Conservation (phyloP, 2,888 invertebrate species). For the Diadromus collaris region DNA sequence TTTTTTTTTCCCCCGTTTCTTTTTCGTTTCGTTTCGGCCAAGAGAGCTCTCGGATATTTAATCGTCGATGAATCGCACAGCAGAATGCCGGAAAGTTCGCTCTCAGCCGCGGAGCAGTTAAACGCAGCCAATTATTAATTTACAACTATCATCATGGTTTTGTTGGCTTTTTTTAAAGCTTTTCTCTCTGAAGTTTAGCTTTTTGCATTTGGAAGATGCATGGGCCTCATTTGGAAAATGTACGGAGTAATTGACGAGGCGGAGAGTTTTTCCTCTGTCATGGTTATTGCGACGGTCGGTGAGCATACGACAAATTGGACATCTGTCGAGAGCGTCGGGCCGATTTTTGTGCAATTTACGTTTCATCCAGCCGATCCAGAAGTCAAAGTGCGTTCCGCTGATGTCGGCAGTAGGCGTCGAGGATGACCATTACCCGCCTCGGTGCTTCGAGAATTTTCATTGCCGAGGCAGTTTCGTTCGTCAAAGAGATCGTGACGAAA, state of each 20-base stretch:
- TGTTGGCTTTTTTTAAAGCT: not conserved
- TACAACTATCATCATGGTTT: not conserved
- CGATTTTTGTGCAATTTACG: not conserved
- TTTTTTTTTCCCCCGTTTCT: conserved; percentile 1
- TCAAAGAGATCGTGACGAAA: conserved; percentile 15
- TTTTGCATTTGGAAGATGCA: conserved; percentile 18
- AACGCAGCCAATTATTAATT: conserved; percentile 39
- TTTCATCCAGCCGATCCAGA: not conserved
- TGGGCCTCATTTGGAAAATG: conserved; percentile 15
- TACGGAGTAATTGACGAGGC: not conserved
- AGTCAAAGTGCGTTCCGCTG: not conserved
- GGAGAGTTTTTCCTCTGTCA: not conserved
- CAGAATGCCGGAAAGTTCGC: conserved; percentile 33
- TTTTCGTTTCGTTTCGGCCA: conserved; percentile 2
- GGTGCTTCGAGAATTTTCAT: conserved; percentile 13
- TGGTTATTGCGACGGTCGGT: not conserved
- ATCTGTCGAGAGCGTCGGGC: not conserved
- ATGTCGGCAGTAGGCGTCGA: not conserved
- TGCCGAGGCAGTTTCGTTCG: conserved; percentile 12
- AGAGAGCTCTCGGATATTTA: conserved; percentile 41
- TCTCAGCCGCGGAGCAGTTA: conserved; percentile 31
- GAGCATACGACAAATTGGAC: not conserved
- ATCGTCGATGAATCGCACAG: conserved; percentile 44
- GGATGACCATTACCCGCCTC: not conserved
- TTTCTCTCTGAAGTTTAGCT: not conserved